Base-by-base conservation (phyloP, 2,888 invertebrate genomes). In the Odontothrips loti region DNA sequence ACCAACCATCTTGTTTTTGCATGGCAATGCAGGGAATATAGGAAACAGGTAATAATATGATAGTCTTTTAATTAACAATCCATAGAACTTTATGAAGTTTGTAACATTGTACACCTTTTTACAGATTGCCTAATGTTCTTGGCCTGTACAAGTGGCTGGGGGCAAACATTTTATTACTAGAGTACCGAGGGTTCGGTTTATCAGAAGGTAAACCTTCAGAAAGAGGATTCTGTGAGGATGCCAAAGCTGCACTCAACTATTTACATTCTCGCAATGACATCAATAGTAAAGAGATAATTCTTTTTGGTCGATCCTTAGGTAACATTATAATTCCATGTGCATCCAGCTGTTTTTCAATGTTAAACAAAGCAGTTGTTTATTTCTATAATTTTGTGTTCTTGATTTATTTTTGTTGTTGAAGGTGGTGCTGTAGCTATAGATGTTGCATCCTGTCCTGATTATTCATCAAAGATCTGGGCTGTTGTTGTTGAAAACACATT, bases 11-110 rank as follows among this genome's bases (percentile, higher is more conserved):
- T 88, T 98, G 80, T 97, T 95, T 88, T 93, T 98, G 84, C 98
- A 98, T 89, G 98, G 98, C 10, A 98, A 98, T 91, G 98, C 98
- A 81, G 98, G 98, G 20, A 98, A 98, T 87, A 96, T 98, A 91
- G 98, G 98, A 0, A 97, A 79, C 47, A 34, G 23, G 34, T 6
- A 43, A n/a, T 29, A 79, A 79, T 79, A n/a, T 79, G 8, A 6
- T 27, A 34, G 10, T 80, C 47, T 48, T 20, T 80, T 1, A 51
- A 10, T 51, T 48, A 43, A 43, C 6, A 6, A 43, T 43, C 0
- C 3, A 0, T 43, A 47, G 12, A 23, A 79, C 23, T 51, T 80
- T 23, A 8, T 80, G 11, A 6, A 29, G 15, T 27, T n/a, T 20
- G 34, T 80, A 51, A 51, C 11, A 47, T 51, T 27, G 8, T 23